These are phyloP conservation scores for Pardosa pseudoannulata DNA, from an alignment of 2,888 invertebrate genomes.

Conservation along the genomic window DNA sequence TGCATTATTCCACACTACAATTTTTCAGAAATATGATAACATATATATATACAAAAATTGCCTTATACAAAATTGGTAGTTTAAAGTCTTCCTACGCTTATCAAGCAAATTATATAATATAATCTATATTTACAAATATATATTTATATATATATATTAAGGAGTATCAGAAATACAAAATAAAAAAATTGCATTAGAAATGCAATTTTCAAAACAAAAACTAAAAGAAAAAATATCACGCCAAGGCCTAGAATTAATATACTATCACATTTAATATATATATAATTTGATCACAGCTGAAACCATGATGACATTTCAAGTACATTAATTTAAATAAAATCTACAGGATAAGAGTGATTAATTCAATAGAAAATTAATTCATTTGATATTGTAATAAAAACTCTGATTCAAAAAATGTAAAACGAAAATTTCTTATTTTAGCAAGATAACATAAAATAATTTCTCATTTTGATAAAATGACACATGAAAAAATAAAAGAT, in stretches of 20 bases:
- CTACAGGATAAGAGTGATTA: too few relatives aligned
- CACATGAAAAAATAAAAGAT: too few relatives aligned
- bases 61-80: background rate
- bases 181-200: background rate
- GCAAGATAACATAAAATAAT: too few relatives aligned
- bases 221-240: background rate
- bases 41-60: background rate
- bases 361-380: too few relatives aligned
- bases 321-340: too few relatives aligned
- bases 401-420: too few relatives aligned
- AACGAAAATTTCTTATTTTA: too few relatives aligned
- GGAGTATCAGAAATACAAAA: background rate
- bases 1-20: background rate
- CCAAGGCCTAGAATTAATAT: background rate
- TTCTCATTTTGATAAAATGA: too few relatives aligned
- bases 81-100: background rate
- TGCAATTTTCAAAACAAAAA: background rate
- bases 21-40: background rate
- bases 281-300: conserved; percentile 7
- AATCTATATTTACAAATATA: background rate
- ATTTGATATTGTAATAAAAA: too few relatives aligned
- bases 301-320: background rate
- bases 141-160: conserved; percentile 7
- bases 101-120: background rate
- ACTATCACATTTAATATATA: conserved; percentile 7